Percentiles rank a stretch among this genome's conserved stretches.
These are phyloP conservation scores for Margarornis squamiger DNA, from an alignment of 2,797 vertebrate genomes.

Conservation along the genomic window DNA sequence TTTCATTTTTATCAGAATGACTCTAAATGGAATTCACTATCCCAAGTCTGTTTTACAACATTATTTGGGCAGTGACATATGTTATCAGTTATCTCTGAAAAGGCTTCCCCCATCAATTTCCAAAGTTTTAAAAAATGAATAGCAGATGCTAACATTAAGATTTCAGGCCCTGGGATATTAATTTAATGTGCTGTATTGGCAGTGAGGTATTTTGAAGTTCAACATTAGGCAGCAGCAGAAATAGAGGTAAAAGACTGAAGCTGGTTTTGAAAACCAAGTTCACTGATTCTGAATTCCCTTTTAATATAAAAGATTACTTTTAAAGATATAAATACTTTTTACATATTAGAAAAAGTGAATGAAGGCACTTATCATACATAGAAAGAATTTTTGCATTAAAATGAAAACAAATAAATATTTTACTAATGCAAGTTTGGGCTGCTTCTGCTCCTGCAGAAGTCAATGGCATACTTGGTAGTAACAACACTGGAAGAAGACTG, in stretches of 20 bases:
- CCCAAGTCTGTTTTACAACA: neutral
- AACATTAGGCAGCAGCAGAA: constrained; percentile 56
- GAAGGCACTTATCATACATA: constrained; percentile 60
- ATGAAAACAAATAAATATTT: constrained; percentile 67
- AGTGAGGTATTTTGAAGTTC: constrained; percentile 67
- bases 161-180: constrained; percentile 30
- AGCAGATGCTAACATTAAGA: constrained; percentile 30
- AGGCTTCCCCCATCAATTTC: neutral
- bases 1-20: constrained; percentile 2
- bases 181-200: constrained; percentile 40
- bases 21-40: constrained; percentile 4
- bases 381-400: constrained; percentile 30
- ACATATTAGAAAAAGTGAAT: constrained; percentile 65
- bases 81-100: constrained; percentile 6
- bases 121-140: constrained; percentile 6
- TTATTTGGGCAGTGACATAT: constrained; percentile 8
- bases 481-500: neutral
- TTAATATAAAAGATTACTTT: constrained; percentile 80
- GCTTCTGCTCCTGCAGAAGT: constrained; percentile 2
- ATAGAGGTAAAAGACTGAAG: constrained; percentile 60
- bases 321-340: constrained; percentile 71
- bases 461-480: neutral
- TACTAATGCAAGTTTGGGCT: constrained; percentile 18
- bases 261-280: constrained; percentile 74
- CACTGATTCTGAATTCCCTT: constrained; percentile 69